These are phyloP conservation scores for Orthonevra nobilis DNA, from an alignment of 2,888 invertebrate genomes.

Conservation along the genomic window DNA sequence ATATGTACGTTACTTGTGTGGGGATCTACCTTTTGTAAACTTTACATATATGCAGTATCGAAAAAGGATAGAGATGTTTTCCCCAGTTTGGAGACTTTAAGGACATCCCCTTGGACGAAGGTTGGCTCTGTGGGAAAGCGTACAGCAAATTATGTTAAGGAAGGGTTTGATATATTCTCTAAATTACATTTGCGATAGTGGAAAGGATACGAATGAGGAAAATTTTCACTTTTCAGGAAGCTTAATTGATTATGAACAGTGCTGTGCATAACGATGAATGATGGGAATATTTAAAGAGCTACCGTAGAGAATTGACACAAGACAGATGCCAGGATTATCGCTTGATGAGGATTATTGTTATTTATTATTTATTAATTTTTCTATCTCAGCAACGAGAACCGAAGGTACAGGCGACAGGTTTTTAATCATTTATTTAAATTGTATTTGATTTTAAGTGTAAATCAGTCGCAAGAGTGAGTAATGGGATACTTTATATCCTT, in stretches of 20 bases:
- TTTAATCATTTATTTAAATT: too few relatives aligned
- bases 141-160: neutral
- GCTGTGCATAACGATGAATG: slow-evolving; percentile 32
- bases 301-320: slow-evolving; percentile 38
- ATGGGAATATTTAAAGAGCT: slow-evolving; percentile 36
- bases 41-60: slow-evolving; percentile 38
- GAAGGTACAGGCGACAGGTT: too few relatives aligned
- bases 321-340: slow-evolving; percentile 60
- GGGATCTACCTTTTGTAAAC: slow-evolving; percentile 16
- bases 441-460: too few relatives aligned
- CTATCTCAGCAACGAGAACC: too few relatives aligned
- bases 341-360: slow-evolving; percentile 52
- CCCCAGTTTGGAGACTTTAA: slow-evolving; percentile 6
- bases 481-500: too few relatives aligned
- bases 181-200: neutral
- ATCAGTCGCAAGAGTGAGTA: too few relatives aligned
- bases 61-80: slow-evolving; percentile 10
- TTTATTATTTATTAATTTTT: slow-evolving; percentile 47
- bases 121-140: slow-evolving; percentile 5
- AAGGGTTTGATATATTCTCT: neutral
- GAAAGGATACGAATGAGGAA: neutral
- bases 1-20: too few relatives aligned
- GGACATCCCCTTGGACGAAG: neutral
- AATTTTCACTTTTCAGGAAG: slow-evolving; percentile 26
- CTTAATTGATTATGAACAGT: slow-evolving; percentile 42